Evolutionary conservation across 2,113 vertebrate genomes (phyloP).

Genomic region (Hemicordylus capensis): DNA sequence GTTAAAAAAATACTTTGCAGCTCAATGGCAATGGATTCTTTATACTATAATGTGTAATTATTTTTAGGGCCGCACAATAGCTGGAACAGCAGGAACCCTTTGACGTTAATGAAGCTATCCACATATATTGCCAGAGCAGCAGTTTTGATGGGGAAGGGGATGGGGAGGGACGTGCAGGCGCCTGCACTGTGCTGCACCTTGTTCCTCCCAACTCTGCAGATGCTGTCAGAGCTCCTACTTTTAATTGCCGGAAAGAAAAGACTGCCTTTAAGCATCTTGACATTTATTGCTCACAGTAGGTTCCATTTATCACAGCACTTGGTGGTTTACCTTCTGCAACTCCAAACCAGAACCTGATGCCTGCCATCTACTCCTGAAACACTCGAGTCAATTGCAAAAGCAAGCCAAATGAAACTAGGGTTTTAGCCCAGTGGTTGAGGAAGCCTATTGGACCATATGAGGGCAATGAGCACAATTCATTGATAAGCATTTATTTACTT

Average conservation of each 20-base stretch:
- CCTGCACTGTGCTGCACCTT: neutral
- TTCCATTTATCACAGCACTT: neutral
- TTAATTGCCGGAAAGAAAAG: neutral
- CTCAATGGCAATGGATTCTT: constrained; percentile 39
- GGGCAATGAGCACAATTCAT: neutral
- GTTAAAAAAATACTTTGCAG: neutral
- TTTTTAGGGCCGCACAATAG: constrained; percentile 50
- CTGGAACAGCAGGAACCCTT: constrained; percentile 35
- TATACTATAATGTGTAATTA: constrained; percentile 2
- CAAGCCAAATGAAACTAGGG: neutral
- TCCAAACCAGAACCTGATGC: neutral
- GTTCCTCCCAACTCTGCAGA: neutral
- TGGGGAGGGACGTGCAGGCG: no score
- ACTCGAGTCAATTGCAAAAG: neutral
- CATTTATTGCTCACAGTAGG: neutral
- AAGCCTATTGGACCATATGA: neutral
- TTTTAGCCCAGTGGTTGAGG: neutral
- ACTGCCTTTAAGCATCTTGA: neutral
- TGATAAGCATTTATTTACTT: neutral
- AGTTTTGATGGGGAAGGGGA: neutral
- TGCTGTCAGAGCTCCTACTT: neutral
- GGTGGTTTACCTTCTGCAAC: neutral
- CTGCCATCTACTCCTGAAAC: neutral
- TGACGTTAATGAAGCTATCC: constrained; percentile 32
- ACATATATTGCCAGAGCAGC: constrained; percentile 10